A percentile compares a stretch with the other conserved stretches of the same genome.
Conservation (phyloP, 1,140 invertebrate species). For the Holcopasites calliopsidis region DNA sequence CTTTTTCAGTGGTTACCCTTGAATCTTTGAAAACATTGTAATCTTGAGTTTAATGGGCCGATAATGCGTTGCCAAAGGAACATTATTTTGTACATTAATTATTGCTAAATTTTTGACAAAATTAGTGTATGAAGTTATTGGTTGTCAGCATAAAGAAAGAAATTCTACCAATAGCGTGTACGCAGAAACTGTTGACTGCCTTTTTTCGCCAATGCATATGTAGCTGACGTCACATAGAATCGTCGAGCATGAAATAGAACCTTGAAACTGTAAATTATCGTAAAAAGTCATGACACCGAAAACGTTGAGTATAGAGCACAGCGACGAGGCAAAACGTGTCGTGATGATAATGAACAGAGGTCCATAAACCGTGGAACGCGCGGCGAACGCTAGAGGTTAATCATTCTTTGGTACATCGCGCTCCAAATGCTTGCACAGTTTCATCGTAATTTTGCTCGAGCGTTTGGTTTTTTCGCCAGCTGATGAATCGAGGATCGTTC, state of each 20-base stretch:
- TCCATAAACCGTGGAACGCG: background rate
- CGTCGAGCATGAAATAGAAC: conserved; percentile 53
- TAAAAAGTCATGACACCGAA: conserved; percentile 57
- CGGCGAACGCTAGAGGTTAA: conserved; percentile 65
- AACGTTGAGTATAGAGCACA: conserved; percentile 33
- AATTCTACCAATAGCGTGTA: conserved; percentile 29
- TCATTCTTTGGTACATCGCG: conserved; percentile 52
- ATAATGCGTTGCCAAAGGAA: background rate
- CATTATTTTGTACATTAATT: background rate
- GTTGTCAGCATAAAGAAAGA: conserved; percentile 1
- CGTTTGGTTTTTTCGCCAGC: conserved; percentile 64
- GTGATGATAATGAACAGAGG: conserved; percentile 31
- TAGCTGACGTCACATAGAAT: conserved; percentile 35
- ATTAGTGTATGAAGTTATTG: background rate
- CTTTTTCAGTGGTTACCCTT: background rate
- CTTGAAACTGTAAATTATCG: conserved; percentile 60
- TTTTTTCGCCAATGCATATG: conserved; percentile 33
- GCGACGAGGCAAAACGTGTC: conserved; percentile 42
- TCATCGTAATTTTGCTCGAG: conserved; percentile 53
- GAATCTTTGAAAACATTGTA: too few species aligned
- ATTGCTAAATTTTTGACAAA: background rate
- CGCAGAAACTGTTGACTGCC: conserved; percentile 10
- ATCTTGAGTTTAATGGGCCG: background rate
- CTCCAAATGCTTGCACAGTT: conserved; percentile 61
- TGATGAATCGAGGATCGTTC: conserved; percentile 65